Percentiles rank a stretch among this genome's conserved stretches.
These are phyloP conservation scores for Megalopta genalis DNA, from an alignment of 1,140 invertebrate genomes.

Conservation along the genomic window DNA sequence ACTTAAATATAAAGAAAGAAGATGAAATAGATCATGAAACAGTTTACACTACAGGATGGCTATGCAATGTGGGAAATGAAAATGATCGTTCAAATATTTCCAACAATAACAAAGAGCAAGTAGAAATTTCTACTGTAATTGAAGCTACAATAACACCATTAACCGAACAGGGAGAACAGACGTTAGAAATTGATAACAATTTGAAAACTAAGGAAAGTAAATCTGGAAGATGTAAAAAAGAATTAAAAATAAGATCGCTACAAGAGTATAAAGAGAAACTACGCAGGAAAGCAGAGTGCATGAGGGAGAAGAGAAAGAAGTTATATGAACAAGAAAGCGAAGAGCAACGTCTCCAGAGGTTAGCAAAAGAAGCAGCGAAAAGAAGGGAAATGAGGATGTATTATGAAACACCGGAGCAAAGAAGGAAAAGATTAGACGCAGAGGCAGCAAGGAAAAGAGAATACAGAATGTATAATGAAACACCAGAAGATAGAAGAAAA, in stretches of 20 bases:
- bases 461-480: slow-evolving; percentile 71
- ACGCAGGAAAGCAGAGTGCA: slow-evolving; percentile 64
- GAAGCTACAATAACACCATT: slow-evolving; percentile 31
- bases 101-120: slow-evolving; percentile 46
- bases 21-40: slow-evolving; percentile 40
- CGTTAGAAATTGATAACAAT: slow-evolving; percentile 16
- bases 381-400: slow-evolving; percentile 70
- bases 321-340: slow-evolving; percentile 65
- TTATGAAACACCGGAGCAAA: slow-evolving; percentile 70
- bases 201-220: slow-evolving; percentile 35
- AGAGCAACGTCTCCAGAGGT: slow-evolving; percentile 58
- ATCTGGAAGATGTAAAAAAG: slow-evolving; percentile 36
- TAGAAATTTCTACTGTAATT: slow-evolving; percentile 40
- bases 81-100: slow-evolving; percentile 40
- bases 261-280: slow-evolving; percentile 61
- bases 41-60: slow-evolving; percentile 59
- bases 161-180: slow-evolving; percentile 30
- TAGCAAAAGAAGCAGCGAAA: slow-evolving; percentile 65
- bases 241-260: slow-evolving; percentile 38
- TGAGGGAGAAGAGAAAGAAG: slow-evolving; percentile 67
- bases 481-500: slow-evolving; percentile 70
- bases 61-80: slow-evolving; percentile 52
- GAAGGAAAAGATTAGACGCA: slow-evolving; percentile 67
- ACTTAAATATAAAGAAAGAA: slow-evolving; percentile 65
- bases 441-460: slow-evolving; percentile 72